Evolutionary conservation across 2,797 vertebrate genomes (phyloP).

Genomic region (Cyprinodon diabolis): DNA sequence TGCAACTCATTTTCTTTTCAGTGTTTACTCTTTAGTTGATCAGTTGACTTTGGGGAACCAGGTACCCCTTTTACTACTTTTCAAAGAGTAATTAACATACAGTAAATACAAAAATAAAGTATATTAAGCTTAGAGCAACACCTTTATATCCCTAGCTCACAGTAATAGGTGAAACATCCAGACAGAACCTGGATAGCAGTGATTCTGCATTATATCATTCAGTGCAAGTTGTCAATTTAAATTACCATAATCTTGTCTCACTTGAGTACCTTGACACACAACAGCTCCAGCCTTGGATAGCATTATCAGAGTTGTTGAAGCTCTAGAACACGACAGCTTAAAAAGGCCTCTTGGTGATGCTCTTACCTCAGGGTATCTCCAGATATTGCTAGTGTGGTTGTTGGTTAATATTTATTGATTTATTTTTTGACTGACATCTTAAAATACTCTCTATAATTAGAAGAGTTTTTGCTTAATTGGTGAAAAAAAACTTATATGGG

Average conservation of each 20-base stretch:
- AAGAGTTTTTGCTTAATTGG: neutral
- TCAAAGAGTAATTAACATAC: neutral
- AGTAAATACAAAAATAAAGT: neutral
- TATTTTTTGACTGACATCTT: neutral
- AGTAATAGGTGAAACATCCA: neutral
- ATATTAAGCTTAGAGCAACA: neutral
- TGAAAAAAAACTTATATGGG: no score
- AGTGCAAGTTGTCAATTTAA: constrained; percentile 1
- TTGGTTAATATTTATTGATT: neutral
- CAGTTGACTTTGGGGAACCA: neutral
- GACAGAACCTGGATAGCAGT: neutral
- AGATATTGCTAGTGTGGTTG: neutral
- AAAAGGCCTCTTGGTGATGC: neutral
- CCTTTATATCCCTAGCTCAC: neutral
- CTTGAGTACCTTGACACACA: neutral
- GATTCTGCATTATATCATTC: no score
- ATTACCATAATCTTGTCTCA: neutral
- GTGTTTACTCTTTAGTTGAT: neutral
- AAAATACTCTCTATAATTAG: neutral
- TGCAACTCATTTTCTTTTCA: neutral
- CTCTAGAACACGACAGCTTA: neutral
- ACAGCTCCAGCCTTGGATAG: neutral
- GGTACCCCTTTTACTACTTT: neutral
- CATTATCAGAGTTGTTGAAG: neutral
- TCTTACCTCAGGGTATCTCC: neutral